Conservation (phyloP, 1,140 invertebrate species). For the Formica exsecta region DNA sequence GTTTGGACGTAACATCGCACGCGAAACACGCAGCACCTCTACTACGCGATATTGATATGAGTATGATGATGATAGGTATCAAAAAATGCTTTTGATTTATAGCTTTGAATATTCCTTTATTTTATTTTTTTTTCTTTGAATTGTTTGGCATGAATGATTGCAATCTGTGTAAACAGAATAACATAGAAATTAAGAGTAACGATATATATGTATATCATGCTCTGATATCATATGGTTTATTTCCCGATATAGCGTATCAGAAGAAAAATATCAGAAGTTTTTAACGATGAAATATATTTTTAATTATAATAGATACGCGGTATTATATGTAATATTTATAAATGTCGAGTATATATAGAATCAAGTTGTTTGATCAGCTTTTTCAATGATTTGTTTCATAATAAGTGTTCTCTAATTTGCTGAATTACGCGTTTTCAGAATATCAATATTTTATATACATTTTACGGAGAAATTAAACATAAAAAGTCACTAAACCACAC, state of each 20-base stretch:
- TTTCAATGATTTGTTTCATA: slow-evolving; percentile 18
- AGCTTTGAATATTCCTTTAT: not conserved
- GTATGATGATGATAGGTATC: slow-evolving; percentile 9
- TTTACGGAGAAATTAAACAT: not conserved
- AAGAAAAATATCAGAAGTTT: slow-evolving; percentile 2
- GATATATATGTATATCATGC: not conserved
- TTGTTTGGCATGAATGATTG: not conserved
- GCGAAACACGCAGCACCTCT: not conserved
- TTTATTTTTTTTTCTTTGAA: not conserved
- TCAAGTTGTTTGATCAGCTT: not conserved
- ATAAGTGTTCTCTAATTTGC: slow-evolving; percentile 36
- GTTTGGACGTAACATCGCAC: slow-evolving; percentile 37
- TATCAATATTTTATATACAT: not conserved
- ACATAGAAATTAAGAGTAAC: not conserved
- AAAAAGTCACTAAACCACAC: slow-evolving; percentile 39
- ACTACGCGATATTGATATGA: slow-evolving; percentile 16
- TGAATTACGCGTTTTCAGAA: not conserved
- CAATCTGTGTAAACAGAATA: slow-evolving; percentile 28
- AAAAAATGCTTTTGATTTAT: slow-evolving; percentile 12
- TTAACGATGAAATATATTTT: slow-evolving; percentile 25
- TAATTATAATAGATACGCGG: not conserved
- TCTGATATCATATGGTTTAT: not conserved
- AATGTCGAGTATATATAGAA: not conserved
- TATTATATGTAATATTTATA: not conserved
- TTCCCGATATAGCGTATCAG: not conserved